phyloP scores from a whole-genome alignment of 2,888 invertebrate genomes.

The Lasius fuliginosus region DNA sequence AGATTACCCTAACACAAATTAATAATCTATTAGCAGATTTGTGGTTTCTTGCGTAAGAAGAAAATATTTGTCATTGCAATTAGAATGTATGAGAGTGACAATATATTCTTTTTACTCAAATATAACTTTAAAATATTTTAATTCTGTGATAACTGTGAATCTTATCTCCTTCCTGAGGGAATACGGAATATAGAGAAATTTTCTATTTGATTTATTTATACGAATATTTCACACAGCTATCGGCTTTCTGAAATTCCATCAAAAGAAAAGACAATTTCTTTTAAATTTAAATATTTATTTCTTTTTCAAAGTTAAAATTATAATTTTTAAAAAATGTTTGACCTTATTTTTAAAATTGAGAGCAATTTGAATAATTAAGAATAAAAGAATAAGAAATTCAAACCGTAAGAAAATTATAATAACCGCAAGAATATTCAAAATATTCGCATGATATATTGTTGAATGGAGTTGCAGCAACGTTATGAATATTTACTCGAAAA shows the following conservation, averaged over 20 bases:
- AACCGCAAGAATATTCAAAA: not conserved
- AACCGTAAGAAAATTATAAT: not conserved
- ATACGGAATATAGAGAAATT: not conserved
- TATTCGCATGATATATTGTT: not conserved
- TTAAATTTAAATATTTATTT: not conserved
- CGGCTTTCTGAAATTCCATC: not conserved
- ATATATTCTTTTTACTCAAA: not conserved
- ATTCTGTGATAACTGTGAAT: not conserved
- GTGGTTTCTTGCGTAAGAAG: not conserved
- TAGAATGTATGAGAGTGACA: not conserved
- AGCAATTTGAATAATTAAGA: not conserved
- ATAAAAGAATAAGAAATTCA: not conserved
- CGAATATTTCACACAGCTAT: not conserved
- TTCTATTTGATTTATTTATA: not conserved
- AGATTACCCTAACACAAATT: not conserved
- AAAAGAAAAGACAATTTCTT: not conserved
- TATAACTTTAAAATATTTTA: slow-evolving; percentile 1
- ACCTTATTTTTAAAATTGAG: not conserved
- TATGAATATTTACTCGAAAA: not conserved
- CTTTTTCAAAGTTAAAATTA: too few relatives aligned
- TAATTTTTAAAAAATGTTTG: not conserved
- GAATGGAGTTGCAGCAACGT: slow-evolving; percentile 1
- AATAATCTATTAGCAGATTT: not conserved
- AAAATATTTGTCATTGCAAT: not conserved
- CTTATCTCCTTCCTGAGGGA: not conserved